Conservation (phyloP, 2,797 vertebrate genomes). For the Pipistrellus kuhlii region DNA sequence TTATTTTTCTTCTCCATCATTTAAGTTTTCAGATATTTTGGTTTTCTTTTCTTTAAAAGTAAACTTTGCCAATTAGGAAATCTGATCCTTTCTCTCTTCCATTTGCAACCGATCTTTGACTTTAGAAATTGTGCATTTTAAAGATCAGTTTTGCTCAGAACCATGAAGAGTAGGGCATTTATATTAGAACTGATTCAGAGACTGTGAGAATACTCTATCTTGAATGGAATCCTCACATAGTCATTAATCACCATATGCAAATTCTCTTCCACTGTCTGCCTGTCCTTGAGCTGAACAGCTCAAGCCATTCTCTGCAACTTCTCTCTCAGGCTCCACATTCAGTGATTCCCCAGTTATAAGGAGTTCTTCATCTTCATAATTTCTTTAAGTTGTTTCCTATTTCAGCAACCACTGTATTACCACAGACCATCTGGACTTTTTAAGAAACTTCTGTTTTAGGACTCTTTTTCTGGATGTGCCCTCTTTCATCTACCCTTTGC, state of each 20-base stretch:
- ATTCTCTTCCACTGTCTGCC: not conserved
- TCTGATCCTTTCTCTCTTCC: not conserved
- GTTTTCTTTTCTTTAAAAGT: conserved; percentile 50
- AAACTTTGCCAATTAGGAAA: not conserved
- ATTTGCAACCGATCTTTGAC: not conserved
- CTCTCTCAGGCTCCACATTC: not conserved
- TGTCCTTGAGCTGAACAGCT: not conserved
- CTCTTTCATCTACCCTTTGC: not conserved
- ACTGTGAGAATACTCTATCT: not conserved
- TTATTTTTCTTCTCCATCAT: not conserved
- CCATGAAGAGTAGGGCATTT: not conserved
- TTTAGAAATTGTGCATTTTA: conserved; percentile 43
- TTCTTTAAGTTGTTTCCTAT: not conserved
- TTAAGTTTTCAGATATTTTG: not conserved
- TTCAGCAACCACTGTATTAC: not conserved
- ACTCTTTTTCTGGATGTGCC: not conserved
- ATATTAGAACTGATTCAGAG: not conserved
- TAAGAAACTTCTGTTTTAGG: not conserved
- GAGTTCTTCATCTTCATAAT: not conserved
- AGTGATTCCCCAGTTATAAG: not conserved
- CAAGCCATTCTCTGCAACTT: not conserved
- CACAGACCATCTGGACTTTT: not conserved
- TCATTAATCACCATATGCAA: not conserved
- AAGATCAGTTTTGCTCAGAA: conserved; percentile 13
- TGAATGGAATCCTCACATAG: not conserved